These are phyloP conservation scores for Bradypus variegatus DNA, from an alignment of 2,797 vertebrate species.

Conservation along the genomic window DNA sequence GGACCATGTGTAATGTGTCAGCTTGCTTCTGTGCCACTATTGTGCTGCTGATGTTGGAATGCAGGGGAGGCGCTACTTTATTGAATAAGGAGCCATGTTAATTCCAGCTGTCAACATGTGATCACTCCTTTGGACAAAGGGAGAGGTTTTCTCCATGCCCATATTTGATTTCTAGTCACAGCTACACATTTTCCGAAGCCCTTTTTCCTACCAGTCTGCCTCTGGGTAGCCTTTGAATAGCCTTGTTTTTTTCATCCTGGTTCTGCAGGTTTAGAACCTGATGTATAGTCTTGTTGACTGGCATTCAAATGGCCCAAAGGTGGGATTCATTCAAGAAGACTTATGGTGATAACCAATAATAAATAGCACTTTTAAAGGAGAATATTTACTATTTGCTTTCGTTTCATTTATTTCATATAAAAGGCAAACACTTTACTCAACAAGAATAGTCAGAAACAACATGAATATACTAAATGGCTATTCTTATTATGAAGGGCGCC, in stretches of 20 bases:
- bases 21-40: slow-evolving; percentile 34
- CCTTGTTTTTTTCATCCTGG: neutral
- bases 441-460: slow-evolving; percentile 56
- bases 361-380: slow-evolving; percentile 55
- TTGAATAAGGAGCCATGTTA: slow-evolving; percentile 51
- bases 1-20: slow-evolving; percentile 52
- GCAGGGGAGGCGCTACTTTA: slow-evolving; percentile 20
- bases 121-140: slow-evolving; percentile 43
- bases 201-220: neutral
- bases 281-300: neutral
- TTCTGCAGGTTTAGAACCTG: neutral
- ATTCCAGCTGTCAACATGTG: slow-evolving; percentile 59
- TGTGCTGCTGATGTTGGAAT: slow-evolving; percentile 50
- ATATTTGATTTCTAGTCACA: slow-evolving; percentile 29
- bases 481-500: slow-evolving; percentile 61
- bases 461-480: slow-evolving; percentile 60
- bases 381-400: slow-evolving; percentile 48
- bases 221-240: neutral
- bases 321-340: neutral
- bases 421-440: slow-evolving; percentile 51
- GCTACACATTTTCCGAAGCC: neutral
- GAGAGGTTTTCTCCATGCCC: slow-evolving; percentile 33
- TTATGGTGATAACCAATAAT: slow-evolving; percentile 35
- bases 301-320: neutral
- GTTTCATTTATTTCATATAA: slow-evolving; percentile 63